Percentiles rank a stretch among this genome's conserved stretches.
Evolutionary conservation across 2,113 vertebrate species (phyloP).

Genomic region (Nyctibius bracteatus): DNA sequence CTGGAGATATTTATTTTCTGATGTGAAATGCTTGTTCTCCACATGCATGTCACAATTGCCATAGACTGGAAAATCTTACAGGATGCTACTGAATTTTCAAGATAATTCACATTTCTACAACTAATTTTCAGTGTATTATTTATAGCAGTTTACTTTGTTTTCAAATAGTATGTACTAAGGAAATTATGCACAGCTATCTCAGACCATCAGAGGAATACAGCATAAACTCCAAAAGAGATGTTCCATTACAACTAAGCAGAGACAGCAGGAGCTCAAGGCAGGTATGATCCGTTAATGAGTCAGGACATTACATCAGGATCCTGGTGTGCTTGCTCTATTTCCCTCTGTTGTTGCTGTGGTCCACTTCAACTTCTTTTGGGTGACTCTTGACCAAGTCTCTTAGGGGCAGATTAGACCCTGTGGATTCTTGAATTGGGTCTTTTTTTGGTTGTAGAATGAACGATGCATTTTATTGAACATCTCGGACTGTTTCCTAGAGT

Average conservation of each 20-base stretch:
- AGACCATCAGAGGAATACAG: background rate
- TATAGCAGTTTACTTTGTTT: background rate
- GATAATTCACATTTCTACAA: background rate
- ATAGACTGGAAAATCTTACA: background rate
- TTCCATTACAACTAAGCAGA: background rate
- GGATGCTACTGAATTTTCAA: background rate
- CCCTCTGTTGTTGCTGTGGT: background rate
- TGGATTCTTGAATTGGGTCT: background rate
- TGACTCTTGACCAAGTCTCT: background rate
- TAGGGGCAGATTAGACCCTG: background rate
- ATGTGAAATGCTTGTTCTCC: background rate
- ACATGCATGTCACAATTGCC: background rate
- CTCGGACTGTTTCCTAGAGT: background rate
- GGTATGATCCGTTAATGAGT: background rate
- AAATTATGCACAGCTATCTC: background rate
- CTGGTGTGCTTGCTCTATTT: background rate
- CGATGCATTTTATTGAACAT: background rate
- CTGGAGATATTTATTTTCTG: background rate
- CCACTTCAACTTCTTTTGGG: background rate
- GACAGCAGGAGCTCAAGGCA: background rate
- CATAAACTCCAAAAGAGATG: rapidly evolving
- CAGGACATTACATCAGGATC: background rate
- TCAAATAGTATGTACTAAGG: background rate
- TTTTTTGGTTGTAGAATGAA: background rate
- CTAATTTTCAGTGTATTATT: background rate